Percentiles rank a stretch among this genome's conserved stretches.
Evolutionary conservation across 2,888 invertebrate genomes (phyloP).

Genomic region (Thera britannica): DNA sequence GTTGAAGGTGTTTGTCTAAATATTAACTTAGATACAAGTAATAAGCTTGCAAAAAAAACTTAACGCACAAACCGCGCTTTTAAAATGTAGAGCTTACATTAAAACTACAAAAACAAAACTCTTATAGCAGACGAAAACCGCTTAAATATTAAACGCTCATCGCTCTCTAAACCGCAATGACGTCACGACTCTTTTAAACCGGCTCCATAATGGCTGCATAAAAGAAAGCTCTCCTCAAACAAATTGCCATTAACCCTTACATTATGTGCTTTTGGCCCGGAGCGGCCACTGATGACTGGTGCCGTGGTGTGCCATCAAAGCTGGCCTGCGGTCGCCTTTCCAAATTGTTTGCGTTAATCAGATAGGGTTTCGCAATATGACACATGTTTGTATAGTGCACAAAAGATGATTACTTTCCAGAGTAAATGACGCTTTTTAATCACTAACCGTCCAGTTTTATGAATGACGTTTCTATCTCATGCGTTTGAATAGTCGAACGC

Average conservation of each 20-base stretch:
- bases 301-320: slow-evolving; percentile 36
- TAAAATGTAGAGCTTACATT: slow-evolving; percentile 12
- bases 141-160: slow-evolving; percentile 32
- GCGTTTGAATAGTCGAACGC: background rate
- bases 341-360: slow-evolving; percentile 75
- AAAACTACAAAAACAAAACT: slow-evolving; percentile 22
- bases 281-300: slow-evolving; percentile 19
- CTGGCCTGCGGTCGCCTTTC: slow-evolving; percentile 51
- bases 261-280: slow-evolving; percentile 32
- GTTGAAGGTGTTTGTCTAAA: too few species aligned
- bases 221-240: slow-evolving; percentile 59
- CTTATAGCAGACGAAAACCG: slow-evolving; percentile 29
- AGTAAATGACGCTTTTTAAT: slow-evolving; percentile 55
- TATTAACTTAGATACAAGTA: too few species aligned
- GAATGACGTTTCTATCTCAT: background rate
- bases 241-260: slow-evolving; percentile 62
- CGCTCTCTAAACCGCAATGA: slow-evolving; percentile 32
- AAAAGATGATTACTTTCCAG: slow-evolving; percentile 55
- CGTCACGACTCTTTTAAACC: slow-evolving; percentile 31
- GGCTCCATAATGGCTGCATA: slow-evolving; percentile 41
- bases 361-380: slow-evolving; percentile 73
- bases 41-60: background rate
- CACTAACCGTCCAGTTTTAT: background rate
- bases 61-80: background rate
- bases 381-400: slow-evolving; percentile 61